Evolutionary conservation across 2,113 vertebrate genomes (phyloP).

Genomic region (Onychostoma macrolepis): DNA sequence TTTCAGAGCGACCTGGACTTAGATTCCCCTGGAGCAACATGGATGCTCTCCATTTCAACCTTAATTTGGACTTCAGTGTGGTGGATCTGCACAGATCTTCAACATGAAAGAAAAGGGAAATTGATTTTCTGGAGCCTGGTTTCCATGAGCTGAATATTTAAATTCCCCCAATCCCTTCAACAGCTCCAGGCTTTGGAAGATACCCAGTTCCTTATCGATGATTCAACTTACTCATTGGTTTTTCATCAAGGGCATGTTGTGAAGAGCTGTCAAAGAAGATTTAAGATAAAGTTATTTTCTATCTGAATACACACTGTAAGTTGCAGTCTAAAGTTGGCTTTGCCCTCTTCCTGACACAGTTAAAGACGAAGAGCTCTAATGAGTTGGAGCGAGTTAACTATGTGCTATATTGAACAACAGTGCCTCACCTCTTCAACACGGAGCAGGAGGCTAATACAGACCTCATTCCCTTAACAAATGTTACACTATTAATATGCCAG

Average conservation of each 20-base stretch:
- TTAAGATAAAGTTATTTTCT: slow-evolving; percentile 24
- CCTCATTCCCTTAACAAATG: slow-evolving; percentile 30
- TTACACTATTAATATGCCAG: slow-evolving; percentile 21
- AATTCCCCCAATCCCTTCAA: slow-evolving; percentile 42
- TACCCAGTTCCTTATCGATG: slow-evolving; percentile 38
- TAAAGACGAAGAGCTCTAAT: slow-evolving; percentile 24
- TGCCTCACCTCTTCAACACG: slow-evolving; percentile 12
- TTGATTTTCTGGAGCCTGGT: slow-evolving; percentile 53
- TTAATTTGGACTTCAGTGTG: slow-evolving; percentile 49
- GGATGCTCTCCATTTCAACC: slow-evolving; percentile 44
- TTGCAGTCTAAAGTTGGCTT: neutral
- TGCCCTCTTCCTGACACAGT: slow-evolving; percentile 31
- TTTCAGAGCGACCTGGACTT: slow-evolving; percentile 34
- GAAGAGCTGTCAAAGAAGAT: slow-evolving; percentile 36
- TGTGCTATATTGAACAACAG: slow-evolving; percentile 24
- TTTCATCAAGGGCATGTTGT: slow-evolving; percentile 47
- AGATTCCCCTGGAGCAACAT: slow-evolving; percentile 30
- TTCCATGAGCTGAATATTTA: slow-evolving; percentile 56
- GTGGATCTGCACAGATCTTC: slow-evolving; percentile 48
- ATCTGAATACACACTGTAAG: slow-evolving; percentile 13
- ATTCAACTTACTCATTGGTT: neutral
- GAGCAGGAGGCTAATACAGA: slow-evolving; percentile 29
- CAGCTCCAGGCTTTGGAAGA: slow-evolving; percentile 38
- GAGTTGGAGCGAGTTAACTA: neutral
- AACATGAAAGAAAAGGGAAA: slow-evolving; percentile 53